Conservation (phyloP, 92 coral and sea anemone genomes). For the Epizoanthus illoricatus region DNA sequence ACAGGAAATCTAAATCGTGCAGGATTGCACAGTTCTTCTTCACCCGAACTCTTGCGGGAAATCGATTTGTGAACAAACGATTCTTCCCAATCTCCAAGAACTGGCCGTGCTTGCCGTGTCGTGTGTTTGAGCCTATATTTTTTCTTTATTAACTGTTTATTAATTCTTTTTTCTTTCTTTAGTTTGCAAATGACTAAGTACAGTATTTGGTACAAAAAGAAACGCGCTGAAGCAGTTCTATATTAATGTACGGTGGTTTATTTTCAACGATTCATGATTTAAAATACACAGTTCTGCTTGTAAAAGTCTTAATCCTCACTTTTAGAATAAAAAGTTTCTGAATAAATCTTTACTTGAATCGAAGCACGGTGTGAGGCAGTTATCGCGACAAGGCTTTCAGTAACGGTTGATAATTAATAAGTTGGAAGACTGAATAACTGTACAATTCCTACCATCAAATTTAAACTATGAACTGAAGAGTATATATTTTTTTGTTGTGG, state of each 20-base stretch:
- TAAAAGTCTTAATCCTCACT: too few species aligned
- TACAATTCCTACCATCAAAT: too few species aligned
- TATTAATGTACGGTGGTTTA: slow-evolving; percentile 1
- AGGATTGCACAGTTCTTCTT: not conserved
- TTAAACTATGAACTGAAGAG: too few species aligned
- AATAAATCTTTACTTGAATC: not conserved
- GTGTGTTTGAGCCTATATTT: not conserved
- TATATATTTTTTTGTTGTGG: too few species aligned
- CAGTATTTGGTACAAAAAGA: slow-evolving; percentile 14
- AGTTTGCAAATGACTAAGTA: not conserved
- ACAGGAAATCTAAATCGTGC: not conserved
- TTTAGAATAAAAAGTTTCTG: not conserved
- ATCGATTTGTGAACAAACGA: not conserved
- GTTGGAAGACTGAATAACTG: not conserved
- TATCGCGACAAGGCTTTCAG: not conserved
- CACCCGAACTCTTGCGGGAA: not conserved
- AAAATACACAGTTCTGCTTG: not conserved
- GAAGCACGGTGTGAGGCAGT: not conserved
- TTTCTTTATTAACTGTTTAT: slow-evolving; percentile 24
- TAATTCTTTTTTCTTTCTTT: not conserved
- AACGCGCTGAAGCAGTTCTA: not conserved
- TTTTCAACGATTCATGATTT: slow-evolving; percentile 9
- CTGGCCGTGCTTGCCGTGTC: not conserved
- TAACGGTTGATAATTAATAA: not conserved
- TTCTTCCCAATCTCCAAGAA: not conserved